Conservation (phyloP, 2,797 vertebrate genomes). For the Pogonophryne albipinna region DNA sequence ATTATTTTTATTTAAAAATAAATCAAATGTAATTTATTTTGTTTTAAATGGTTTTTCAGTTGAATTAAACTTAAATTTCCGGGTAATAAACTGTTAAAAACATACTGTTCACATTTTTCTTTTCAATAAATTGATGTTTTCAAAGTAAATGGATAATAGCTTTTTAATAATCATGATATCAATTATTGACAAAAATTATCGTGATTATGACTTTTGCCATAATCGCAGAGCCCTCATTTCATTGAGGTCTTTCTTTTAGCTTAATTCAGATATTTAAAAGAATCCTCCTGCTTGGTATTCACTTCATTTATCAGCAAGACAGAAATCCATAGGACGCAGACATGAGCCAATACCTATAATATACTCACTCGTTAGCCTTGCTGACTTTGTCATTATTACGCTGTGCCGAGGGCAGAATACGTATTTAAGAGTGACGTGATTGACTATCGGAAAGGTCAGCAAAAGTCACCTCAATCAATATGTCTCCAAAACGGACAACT, state of each 20-base stretch:
- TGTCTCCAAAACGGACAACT: not conserved
- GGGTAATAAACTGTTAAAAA: too few species aligned
- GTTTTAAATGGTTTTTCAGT: too few species aligned
- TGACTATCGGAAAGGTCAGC: not conserved
- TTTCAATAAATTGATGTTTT: too few species aligned
- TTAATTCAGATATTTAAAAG: not conserved
- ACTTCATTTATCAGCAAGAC: not conserved
- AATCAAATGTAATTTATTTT: too few species aligned
- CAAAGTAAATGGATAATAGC: too few species aligned
- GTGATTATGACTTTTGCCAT: too few species aligned
- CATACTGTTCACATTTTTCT: too few species aligned
- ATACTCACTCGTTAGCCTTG: not conserved
- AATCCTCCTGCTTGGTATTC: not conserved
- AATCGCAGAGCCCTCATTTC: too few species aligned
- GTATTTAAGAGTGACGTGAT: not conserved
- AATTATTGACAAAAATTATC: too few species aligned
- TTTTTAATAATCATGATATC: too few species aligned
- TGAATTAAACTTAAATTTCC: too few species aligned
- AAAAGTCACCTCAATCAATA: not conserved
- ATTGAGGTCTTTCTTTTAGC: not conserved
- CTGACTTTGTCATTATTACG: not conserved
- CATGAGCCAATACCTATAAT: not conserved
- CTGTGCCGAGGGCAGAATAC: not conserved
- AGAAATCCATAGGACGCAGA: not conserved
- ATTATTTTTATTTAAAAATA: too few species aligned